Evolutionary conservation across 1,140 invertebrate genomes (phyloP).

Genomic region (Drosophila sechellia): DNA sequence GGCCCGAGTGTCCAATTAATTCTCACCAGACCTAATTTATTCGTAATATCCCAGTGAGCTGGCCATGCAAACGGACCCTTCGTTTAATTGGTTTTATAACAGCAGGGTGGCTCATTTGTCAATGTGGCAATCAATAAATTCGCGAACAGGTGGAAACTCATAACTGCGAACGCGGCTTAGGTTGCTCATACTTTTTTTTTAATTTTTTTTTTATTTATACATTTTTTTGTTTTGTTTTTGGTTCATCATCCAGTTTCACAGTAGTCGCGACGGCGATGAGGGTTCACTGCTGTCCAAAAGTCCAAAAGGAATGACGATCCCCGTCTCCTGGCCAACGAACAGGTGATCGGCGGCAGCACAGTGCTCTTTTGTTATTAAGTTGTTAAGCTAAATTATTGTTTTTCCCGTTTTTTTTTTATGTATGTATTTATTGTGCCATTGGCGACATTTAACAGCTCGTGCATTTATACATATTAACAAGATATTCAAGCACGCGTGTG

Average conservation of each 20-base stretch:
- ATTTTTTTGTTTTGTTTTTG: slow-evolving; percentile 10
- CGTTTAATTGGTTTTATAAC: slow-evolving; percentile 79
- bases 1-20: slow-evolving; percentile 54
- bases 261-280: slow-evolving; percentile 40
- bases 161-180: slow-evolving; percentile 45
- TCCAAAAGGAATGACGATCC: slow-evolving; percentile 36
- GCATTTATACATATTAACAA: slow-evolving; percentile 59
- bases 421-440: slow-evolving; percentile 26
- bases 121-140: slow-evolving; percentile 80
- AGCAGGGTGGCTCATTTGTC: slow-evolving; percentile 76
- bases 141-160: slow-evolving; percentile 73
- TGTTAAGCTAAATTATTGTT: slow-evolving; percentile 78
- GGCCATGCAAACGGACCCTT: slow-evolving; percentile 44
- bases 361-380: slow-evolving; percentile 76
- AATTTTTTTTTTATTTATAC: slow-evolving; percentile 7
- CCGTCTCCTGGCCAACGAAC: slow-evolving; percentile 33
- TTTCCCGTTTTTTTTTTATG: slow-evolving; percentile 28
- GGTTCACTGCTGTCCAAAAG: slow-evolving; percentile 35
- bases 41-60: slow-evolving; percentile 27
- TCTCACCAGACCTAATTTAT: slow-evolving; percentile 43
- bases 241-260: slow-evolving; percentile 9
- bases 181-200: slow-evolving; percentile 3
- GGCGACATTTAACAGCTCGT: slow-evolving; percentile 76
- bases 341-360: slow-evolving; percentile 42
- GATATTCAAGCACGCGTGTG: slow-evolving; percentile 17